Conservation (phyloP, 2,797 vertebrate species). For the Carapus acus region DNA sequence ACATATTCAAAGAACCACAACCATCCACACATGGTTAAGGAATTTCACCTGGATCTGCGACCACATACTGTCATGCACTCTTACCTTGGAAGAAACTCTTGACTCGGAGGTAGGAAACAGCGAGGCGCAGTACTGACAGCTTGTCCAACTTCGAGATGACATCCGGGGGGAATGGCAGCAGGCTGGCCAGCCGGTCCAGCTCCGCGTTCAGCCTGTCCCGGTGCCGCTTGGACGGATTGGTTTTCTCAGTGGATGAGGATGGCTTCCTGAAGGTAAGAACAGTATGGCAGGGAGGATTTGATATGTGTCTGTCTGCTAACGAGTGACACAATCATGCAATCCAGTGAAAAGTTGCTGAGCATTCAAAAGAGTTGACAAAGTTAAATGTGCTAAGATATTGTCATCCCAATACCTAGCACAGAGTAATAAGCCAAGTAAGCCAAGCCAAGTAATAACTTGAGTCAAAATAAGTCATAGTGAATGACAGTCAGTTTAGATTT, state of each 20-base stretch:
- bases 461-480: too few species aligned
- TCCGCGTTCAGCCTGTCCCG: conserved; percentile 91
- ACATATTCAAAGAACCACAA: conserved; percentile 3
- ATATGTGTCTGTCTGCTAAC: too few species aligned
- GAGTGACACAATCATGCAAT: too few species aligned
- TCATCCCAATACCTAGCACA: too few species aligned
- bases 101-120: conserved; percentile 67
- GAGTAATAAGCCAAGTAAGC: too few species aligned
- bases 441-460: too few species aligned
- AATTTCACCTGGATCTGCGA: not conserved
- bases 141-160: conserved; percentile 71
- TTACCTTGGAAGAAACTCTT: conserved; percentile 69
- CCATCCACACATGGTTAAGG: conserved; percentile 4
- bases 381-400: too few species aligned
- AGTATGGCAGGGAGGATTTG: not conserved
- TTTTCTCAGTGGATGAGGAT: conserved; percentile 78
- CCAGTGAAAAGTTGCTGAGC: too few species aligned
- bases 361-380: too few species aligned
- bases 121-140: conserved; percentile 67
- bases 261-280: conserved; percentile 76
- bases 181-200: conserved; percentile 88
- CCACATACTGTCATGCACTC: not conserved
- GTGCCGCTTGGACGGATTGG: conserved; percentile 94
- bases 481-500: too few species aligned
- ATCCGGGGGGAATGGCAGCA: conserved; percentile 78